Evolutionary conservation across 35 echinoderm and acorn worm species (phyloP).

Genomic region (Apostichopus parvimensis): DNA sequence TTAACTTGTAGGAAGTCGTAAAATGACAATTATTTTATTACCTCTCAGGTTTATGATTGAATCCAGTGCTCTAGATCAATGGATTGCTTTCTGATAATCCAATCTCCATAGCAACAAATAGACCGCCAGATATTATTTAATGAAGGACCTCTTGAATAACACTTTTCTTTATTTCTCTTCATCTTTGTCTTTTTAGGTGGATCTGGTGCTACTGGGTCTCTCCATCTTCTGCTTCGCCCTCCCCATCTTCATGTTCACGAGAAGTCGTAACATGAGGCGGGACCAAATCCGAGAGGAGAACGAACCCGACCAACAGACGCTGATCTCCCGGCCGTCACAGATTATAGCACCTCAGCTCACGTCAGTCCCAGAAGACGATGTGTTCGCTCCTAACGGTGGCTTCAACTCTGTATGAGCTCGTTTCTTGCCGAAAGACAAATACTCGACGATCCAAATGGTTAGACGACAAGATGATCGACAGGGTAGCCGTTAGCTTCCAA

Average conservation of each 20-base stretch:
- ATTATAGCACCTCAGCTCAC: background rate
- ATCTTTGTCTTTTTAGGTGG: slow-evolving; percentile 68
- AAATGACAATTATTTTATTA: too few relatives aligned
- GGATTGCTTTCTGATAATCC: too few relatives aligned
- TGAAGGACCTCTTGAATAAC: too few relatives aligned
- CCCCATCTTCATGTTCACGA: slow-evolving; percentile 85
- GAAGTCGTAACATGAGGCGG: slow-evolving; percentile 65
- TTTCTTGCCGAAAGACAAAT: too few relatives aligned
- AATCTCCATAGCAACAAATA: too few relatives aligned
- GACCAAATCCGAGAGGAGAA: slow-evolving; percentile 69
- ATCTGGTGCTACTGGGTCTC: slow-evolving; percentile 66
- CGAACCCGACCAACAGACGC: slow-evolving; percentile 26
- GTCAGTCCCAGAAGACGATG: slow-evolving; percentile 38
- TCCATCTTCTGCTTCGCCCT: slow-evolving; percentile 82
- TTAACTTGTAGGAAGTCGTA: too few relatives aligned
- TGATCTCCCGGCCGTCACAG: background rate
- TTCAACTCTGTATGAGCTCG: background rate
- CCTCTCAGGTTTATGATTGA: too few relatives aligned
- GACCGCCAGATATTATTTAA: too few relatives aligned
- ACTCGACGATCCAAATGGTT: too few relatives aligned
- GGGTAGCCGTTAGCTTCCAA: too few relatives aligned
- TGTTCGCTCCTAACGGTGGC: slow-evolving; percentile 22
- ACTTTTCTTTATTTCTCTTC: background rate
- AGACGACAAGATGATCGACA: background rate
- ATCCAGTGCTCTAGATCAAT: too few relatives aligned